Conservation (phyloP, 2,888 invertebrate genomes). For the Agonopterix heracliana region DNA sequence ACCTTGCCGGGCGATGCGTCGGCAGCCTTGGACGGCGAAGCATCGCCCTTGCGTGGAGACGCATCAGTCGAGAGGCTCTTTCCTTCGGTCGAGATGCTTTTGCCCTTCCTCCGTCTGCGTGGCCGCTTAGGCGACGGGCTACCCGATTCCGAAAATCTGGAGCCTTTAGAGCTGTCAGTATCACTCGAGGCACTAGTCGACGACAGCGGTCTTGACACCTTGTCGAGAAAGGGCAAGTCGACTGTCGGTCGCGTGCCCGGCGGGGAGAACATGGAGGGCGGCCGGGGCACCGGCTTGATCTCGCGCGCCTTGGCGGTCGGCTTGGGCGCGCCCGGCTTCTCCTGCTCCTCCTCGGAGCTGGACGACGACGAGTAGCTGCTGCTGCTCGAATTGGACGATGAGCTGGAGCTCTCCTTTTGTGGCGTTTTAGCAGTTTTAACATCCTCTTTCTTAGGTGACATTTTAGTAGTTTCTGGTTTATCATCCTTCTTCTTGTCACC, state of each 20-base stretch:
- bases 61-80: constrained; percentile 43
- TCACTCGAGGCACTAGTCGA: constrained; percentile 78
- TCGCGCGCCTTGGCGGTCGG: constrained; percentile 63
- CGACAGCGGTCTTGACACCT: constrained; percentile 82
- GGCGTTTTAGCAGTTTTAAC: constrained; percentile 42
- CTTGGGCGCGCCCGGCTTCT: constrained; percentile 47
- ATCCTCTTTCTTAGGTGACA: constrained; percentile 63
- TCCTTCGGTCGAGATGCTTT: constrained; percentile 48
- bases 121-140: constrained; percentile 63
- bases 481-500: constrained; percentile 60
- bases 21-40: constrained; percentile 36
- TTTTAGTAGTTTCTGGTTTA: constrained; percentile 41
- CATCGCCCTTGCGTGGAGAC: constrained; percentile 72
- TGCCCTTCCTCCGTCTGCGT: constrained; percentile 56
- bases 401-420: constrained; percentile 63
- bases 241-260: constrained; percentile 71
- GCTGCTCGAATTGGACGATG: constrained; percentile 72
- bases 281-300: constrained; percentile 49
- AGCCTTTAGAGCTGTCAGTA: constrained; percentile 71
- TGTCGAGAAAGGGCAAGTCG: constrained; percentile 88
- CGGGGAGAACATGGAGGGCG: constrained; percentile 62
- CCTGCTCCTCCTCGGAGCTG: constrained; percentile 73
- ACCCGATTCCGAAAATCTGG: constrained; percentile 52
- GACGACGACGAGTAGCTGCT: constrained; percentile 77
- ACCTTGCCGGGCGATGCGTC: constrained; percentile 33